Evolutionary conservation across 1,140 invertebrate species (phyloP).

Genomic region (Apis florea): DNA sequence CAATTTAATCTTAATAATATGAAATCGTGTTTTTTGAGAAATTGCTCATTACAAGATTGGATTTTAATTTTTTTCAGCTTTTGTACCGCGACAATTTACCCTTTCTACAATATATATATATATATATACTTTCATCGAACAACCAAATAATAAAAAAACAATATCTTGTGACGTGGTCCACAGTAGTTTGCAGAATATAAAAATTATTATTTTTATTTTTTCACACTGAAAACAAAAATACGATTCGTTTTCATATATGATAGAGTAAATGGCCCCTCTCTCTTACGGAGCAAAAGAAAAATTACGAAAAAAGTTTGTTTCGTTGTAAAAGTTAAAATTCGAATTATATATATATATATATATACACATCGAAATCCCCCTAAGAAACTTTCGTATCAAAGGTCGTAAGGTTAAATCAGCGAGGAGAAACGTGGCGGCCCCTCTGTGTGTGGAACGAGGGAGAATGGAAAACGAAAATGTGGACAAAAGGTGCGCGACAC

Average conservation of each 20-base stretch:
- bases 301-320: no score
- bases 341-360: no score
- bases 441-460: no score
- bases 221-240: conserved; percentile 63
- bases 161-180: conserved; percentile 73
- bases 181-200: conserved; percentile 73
- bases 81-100: no score
- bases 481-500: conserved; percentile 37
- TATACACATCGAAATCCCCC: no score
- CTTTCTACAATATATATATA: no score
- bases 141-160: conserved; percentile 70
- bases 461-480: conserved; percentile 5
- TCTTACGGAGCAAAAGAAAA: no score
- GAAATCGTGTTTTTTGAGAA: not conserved
- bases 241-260: conserved; percentile 70
- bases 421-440: no score
- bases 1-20: not conserved
- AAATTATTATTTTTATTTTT: conserved; percentile 75
- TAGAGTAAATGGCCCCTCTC: conserved; percentile 52
- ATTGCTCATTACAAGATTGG: not conserved
- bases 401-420: no score
- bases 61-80: not conserved
- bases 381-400: no score
- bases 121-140: not conserved
- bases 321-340: no score